These are phyloP conservation scores for Spodoptera picta DNA, from an alignment of 2,888 invertebrate species.

Conservation along the genomic window DNA sequence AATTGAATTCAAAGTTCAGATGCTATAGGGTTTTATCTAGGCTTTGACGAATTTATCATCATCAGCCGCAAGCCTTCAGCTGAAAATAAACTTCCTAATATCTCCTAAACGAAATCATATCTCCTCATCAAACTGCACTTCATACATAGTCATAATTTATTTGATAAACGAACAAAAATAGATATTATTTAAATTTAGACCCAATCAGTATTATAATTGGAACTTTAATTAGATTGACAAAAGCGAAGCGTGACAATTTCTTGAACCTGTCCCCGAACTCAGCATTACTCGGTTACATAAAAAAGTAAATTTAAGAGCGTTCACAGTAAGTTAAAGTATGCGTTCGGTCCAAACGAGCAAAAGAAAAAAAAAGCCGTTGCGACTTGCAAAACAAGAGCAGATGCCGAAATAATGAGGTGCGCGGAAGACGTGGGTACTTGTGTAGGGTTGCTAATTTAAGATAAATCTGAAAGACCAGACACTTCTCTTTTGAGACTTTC, in stretches of 20 bases:
- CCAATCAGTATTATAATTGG: background rate
- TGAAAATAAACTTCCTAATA: too few relatives aligned
- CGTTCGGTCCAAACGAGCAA: constrained; percentile 50
- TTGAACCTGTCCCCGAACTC: constrained; percentile 9
- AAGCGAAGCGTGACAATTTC: constrained; percentile 5
- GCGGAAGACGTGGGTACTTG: constrained; percentile 67
- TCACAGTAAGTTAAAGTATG: constrained; percentile 51
- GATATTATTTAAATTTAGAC: too few relatives aligned
- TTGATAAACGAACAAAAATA: too few relatives aligned
- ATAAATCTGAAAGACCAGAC: background rate
- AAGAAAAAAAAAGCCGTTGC: constrained; percentile 55
- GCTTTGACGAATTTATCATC: too few relatives aligned
- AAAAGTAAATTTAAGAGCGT: constrained; percentile 46
- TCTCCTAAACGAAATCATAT: too few relatives aligned
- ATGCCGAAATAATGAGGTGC: constrained; percentile 82
- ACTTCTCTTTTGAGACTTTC: background rate
- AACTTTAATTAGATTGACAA: constrained; percentile 4
- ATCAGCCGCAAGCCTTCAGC: too few relatives aligned
- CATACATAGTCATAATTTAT: too few relatives aligned
- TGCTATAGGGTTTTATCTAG: too few relatives aligned
- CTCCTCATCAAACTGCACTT: too few relatives aligned
- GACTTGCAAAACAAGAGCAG: constrained; percentile 77
- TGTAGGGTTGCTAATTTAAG: constrained; percentile 20
- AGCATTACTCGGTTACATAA: constrained; percentile 37
- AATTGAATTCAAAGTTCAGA: too few relatives aligned